Evolutionary conservation across 2,888 invertebrate genomes (phyloP).

Genomic region (Rotaria socialis): DNA sequence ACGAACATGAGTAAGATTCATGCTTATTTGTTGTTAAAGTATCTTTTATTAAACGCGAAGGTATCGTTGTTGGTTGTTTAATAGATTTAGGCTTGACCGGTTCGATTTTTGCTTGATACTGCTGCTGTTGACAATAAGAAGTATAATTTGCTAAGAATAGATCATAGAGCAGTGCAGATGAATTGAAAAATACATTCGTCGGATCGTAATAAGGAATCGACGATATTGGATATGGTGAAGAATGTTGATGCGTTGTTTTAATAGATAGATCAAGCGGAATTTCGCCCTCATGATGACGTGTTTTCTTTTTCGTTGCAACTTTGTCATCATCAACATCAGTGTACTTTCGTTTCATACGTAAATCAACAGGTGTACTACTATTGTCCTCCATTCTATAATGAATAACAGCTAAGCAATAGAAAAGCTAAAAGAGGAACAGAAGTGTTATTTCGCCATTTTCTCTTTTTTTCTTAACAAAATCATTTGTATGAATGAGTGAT

Average conservation of each 20-base stretch:
- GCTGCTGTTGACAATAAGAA: neutral
- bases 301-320: neutral
- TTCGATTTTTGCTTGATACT: neutral
- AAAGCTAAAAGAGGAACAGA: neutral
- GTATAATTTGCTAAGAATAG: neutral
- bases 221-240: neutral
- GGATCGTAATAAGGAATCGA: neutral
- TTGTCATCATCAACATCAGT: neutral
- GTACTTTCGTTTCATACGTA: conserved; percentile 16
- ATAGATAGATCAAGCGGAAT: neutral
- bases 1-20: neutral
- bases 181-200: neutral
- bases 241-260: neutral
- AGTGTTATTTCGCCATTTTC: neutral
- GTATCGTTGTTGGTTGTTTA: neutral
- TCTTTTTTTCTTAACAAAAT: neutral
- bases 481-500: conserved; percentile 27
- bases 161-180: neutral
- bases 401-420: neutral
- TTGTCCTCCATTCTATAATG: conserved; percentile 4
- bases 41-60: neutral
- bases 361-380: conserved; percentile 12
- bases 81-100: neutral
- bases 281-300: neutral
- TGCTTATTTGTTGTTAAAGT: neutral